Conservation (phyloP, 2,888 invertebrate species). For the Lasioglossum morio region DNA sequence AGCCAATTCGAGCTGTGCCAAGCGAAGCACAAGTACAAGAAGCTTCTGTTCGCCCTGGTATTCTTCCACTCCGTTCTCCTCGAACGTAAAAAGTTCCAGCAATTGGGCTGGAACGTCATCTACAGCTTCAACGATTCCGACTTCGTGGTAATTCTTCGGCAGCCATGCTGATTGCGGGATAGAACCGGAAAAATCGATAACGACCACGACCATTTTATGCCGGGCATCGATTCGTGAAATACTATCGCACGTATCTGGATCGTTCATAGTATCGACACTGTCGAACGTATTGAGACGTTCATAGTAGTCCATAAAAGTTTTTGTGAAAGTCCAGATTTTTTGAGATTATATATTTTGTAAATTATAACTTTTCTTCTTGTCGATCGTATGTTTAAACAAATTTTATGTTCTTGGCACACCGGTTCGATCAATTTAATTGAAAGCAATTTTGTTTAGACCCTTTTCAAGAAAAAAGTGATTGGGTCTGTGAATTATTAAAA, state of each 20-base stretch:
- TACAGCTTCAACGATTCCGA: constrained; percentile 97
- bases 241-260: background rate
- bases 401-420: too few species aligned
- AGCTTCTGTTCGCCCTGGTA: constrained; percentile 92
- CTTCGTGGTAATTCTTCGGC: constrained; percentile 88
- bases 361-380: too few species aligned
- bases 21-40: constrained; percentile 90
- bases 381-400: too few species aligned
- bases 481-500: too few species aligned
- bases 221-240: background rate
- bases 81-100: constrained; percentile 94
- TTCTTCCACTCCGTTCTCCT: constrained; percentile 95
- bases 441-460: too few species aligned
- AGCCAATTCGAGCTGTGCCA: constrained; percentile 90
- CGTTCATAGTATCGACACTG: background rate
- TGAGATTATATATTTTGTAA: background rate
- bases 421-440: too few species aligned
- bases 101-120: constrained; percentile 95
- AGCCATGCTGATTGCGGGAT: background rate
- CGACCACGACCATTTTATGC: background rate
- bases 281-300: background rate
- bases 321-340: background rate
- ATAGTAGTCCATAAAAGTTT: background rate
- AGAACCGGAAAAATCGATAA: background rate
- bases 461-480: too few species aligned